Evolutionary conservation across 2,113 vertebrate genomes (phyloP), one percentile per base, ranked within the genome.

Genomic region (Gobio gobio): DNA sequence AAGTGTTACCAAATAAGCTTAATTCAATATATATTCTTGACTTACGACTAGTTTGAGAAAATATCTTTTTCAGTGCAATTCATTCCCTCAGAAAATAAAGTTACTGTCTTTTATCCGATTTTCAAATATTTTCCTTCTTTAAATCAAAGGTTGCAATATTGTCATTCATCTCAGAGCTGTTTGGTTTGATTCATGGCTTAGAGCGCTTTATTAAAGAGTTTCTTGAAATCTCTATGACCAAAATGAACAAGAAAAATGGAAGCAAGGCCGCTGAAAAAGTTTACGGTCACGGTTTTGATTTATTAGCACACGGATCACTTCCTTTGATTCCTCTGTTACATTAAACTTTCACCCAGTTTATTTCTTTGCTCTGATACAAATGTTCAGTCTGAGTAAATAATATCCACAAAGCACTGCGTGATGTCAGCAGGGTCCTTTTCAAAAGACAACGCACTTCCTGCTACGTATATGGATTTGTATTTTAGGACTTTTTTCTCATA

Each of bases 321-420:
- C 26, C 73, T 83, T 58, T 78, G 45, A 85, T 83, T 76, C 56
- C 70, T 58, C 3, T 12, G 49, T 49, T 73, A 40, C 51, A 89
- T 84, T 83, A 86, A 87, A 78, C 56, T 85, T 90, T 89, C 49
- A 89, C 88, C 77, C 76, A 85, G 87, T 81, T n/a, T 3, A 82
- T 90, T 89, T 64, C 18, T 92, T 85, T 82, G 90, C 54, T 85
- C 76, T 85, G 82, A 63, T 83, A 77, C 90, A 88, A 87, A 88
- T 88, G 86, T 88, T 93, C 91, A 84, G 86, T 93, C 90, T 88
- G 87, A 84, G 73, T 88, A 91, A 92, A 78, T 88, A 85, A 86
- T 76, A 89, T 83, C 80, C 10, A 64, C 18, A 56, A 18, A 75
- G 66, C 77, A 72, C 73, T 12, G 72, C 54, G 56, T 56, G 45